These are phyloP conservation scores for Macrobrachium nipponense DNA, from an alignment of 1,140 invertebrate species.

Conservation along the genomic window DNA sequence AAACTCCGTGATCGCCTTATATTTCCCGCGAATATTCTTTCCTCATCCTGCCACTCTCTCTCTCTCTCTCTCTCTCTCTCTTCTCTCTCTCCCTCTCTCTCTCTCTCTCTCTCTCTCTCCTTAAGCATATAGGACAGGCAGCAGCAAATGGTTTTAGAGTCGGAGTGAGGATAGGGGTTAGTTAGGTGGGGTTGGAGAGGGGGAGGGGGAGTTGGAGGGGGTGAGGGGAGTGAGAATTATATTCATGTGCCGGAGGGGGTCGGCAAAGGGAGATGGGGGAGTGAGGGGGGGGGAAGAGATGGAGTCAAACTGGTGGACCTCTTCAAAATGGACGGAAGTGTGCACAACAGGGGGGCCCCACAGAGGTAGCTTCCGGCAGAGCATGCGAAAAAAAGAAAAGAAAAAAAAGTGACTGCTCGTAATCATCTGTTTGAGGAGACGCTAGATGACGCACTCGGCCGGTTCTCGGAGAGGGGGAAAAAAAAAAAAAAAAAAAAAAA, in stretches of 20 bases:
- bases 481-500: too few species aligned
- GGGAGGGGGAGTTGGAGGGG: background rate
- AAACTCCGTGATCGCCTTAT: too few species aligned
- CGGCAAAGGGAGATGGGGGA: background rate
- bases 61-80: slow-evolving; percentile 18
- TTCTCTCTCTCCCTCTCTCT: slow-evolving; percentile 9
- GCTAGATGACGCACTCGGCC: too few species aligned
- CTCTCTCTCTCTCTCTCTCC: slow-evolving; percentile 16
- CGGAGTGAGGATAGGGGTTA: background rate
- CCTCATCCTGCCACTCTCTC: background rate
- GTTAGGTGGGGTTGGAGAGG: too few species aligned
- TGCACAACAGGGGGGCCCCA: too few species aligned
- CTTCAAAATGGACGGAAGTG: background rate
- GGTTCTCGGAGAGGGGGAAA: too few species aligned
- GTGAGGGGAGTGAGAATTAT: background rate
- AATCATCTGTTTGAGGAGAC: too few species aligned
- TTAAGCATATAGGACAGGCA: background rate
- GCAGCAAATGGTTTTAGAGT: background rate
- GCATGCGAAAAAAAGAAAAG: too few species aligned
- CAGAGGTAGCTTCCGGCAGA: too few species aligned
- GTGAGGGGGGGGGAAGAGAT: background rate
- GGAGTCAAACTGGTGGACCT: background rate
- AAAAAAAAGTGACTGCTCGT: too few species aligned
- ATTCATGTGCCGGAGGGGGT: background rate
- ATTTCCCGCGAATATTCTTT: background rate